Base-by-base conservation (phyloP, 23 tunicate genomes). In the Styela plicata region DNA sequence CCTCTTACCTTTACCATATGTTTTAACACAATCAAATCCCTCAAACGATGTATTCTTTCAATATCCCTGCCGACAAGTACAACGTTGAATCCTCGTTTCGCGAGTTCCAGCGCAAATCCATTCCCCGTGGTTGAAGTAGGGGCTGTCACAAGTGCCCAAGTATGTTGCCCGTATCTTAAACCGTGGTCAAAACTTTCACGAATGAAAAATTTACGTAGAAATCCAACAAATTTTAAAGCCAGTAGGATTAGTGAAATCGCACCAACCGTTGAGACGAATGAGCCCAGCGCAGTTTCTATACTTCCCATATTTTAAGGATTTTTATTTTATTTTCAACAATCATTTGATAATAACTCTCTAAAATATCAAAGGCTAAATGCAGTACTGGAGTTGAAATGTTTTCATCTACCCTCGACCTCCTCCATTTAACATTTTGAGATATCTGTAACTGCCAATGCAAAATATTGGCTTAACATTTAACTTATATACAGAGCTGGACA, bases 61-160 rank as follows among this genome's bases (percentile, higher is more conserved):
- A 86, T 88, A 68, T 93, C 98, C 63, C 90, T 85, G 63, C 98
- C 98, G 18, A 85, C 89, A 2, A 93, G 85, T 7, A 93, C 82
- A 26, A 93, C 63, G 65, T 93, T 88, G 61, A 93, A 93, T 1
- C 94, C 98, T 1, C 69, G 68, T 36, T 76, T 93, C 52, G 98
- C 98, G 20, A 93, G 87, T 63, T 88, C 69, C 2, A 88, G 80
- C 0, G 93, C 89, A 75, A 93, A 86, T 63, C 98, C 98, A 52
- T 80, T 28, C 1, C 98, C 98, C 13, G 93, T 81, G 7, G 98
- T 86, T 1, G 92, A 78, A 10, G 98, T 93, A 1, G 98, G 90
- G 0, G 88, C 98, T 2, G 98, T 93, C 0, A 93, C 80, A 7
- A 93, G 79, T 1, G 89, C 93, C 98, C 98, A 93, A 1, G 98